These are phyloP conservation scores for Ischnura elegans DNA, from an alignment of 2,888 invertebrate genomes.

Conservation along the genomic window DNA sequence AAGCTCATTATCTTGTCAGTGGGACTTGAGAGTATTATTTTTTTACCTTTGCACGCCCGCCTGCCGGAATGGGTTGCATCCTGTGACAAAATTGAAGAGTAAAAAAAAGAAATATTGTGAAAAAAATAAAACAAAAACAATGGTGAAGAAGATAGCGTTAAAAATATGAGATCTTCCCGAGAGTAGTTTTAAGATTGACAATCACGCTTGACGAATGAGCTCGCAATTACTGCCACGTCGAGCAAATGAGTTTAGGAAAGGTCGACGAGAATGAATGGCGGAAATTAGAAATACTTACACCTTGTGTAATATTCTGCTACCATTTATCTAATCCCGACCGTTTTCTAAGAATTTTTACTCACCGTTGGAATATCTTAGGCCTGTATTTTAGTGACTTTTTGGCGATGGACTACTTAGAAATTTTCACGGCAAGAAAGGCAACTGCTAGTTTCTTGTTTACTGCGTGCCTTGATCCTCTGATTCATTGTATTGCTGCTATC, in stretches of 20 bases:
- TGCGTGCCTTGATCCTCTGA: too few relatives aligned
- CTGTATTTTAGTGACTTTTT: too few relatives aligned
- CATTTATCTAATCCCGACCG: too few relatives aligned
- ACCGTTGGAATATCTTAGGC: too few relatives aligned
- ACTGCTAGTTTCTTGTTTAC: too few relatives aligned
- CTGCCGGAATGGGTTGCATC: background rate
- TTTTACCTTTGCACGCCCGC: background rate
- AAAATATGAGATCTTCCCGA: background rate
- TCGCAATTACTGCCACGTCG: background rate
- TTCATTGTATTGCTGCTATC: too few relatives aligned
- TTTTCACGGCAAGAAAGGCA: too few relatives aligned
- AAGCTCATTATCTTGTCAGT: slow-evolving; percentile 18
- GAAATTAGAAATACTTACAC: too few relatives aligned
- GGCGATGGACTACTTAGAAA: too few relatives aligned
- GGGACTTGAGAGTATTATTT: background rate
- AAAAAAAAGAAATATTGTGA: background rate
- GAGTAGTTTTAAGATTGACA: background rate
- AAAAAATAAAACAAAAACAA: background rate
- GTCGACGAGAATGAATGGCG: background rate
- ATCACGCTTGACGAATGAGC: background rate
- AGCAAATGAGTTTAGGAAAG: background rate
- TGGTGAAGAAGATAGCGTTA: background rate
- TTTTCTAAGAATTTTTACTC: too few relatives aligned
- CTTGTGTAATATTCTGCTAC: too few relatives aligned
- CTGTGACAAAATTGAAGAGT: background rate